Base-by-base conservation (phyloP, 2,888 invertebrate genomes). In the Temnothorax ravouxi region DNA sequence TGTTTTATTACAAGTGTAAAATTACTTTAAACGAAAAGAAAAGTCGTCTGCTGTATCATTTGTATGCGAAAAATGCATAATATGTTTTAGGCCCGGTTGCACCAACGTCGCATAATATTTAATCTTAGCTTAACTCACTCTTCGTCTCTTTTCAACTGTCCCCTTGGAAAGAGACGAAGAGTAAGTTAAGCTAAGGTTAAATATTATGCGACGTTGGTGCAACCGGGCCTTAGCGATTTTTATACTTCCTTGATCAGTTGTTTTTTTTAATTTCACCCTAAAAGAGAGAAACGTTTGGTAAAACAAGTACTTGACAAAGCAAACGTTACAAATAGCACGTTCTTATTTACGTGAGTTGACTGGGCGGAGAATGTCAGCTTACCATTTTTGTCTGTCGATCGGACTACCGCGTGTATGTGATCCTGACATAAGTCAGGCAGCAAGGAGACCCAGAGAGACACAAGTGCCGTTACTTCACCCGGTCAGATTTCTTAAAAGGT, bases 391-490 rank as follows among this genome's bases (percentile, higher is more conserved):
- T 91, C 84, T 81, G 38, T 84, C 83, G 77, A 69, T 50, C 47
- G 61, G 25, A 18, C 62, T 50, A 59, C 67, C 71, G 76, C 74
- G 69, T 87, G 87, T 89, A 86, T 84, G 88, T 92, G 92, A 92
- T 93, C 91, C 92, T 93, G 92, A 93, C 91, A 93, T 88, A 89
- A 92, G 91, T 87, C 84, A 88, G 84, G 88, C 88, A 87, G 86
- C 89, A 88, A 88, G 83, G 86, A 88, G 86, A 80, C 69, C 74
- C 74, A 85, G 79, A 87, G 72, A 88, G 72, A 87, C 81, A 67
- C 84, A 81, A 84, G 83, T 79, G 74, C 82, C 86, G 91, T 93
- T 94, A 92, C 93, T 92, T 92, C 92, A 93, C 90, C 89, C 85
- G 84, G 87, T 88, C 86, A 79, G 74, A 84, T 87, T 84, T 88